A percentile compares a stretch with the other conserved stretches of the same genome.
Evolutionary conservation across 2,113 vertebrate genomes (phyloP).

Genomic region (Calidris pugnax): DNA sequence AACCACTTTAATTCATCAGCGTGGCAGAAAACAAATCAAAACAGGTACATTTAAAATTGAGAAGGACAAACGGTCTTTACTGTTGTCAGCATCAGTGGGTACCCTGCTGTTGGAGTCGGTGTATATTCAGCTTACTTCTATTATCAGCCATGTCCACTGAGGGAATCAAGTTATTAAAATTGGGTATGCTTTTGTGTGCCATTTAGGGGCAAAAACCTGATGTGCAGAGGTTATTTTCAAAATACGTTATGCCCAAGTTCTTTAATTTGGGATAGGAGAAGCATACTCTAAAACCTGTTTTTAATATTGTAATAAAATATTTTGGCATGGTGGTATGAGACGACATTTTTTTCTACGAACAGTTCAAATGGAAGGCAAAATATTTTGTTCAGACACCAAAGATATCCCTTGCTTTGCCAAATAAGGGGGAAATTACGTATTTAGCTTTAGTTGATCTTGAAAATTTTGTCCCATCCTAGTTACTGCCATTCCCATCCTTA

Average conservation of each 20-base stretch:
- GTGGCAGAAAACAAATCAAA: neutral
- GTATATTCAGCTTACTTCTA: neutral
- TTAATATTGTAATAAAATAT: neutral
- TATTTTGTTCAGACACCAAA: neutral
- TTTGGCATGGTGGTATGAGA: neutral
- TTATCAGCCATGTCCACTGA: neutral
- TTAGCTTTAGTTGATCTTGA: neutral
- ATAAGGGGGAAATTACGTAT: neutral
- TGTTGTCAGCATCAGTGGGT: neutral
- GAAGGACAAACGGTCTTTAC: neutral
- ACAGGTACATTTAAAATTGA: neutral
- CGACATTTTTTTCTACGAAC: neutral
- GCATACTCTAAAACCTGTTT: neutral
- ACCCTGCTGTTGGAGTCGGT: neutral
- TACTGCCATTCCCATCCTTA: neutral
- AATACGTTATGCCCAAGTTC: neutral
- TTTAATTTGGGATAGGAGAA: neutral
- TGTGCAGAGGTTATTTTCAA: neutral
- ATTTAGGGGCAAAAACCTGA: neutral
- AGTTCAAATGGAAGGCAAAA: neutral
- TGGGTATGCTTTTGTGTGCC: neutral
- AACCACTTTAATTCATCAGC: neutral
- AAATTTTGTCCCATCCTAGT: neutral
- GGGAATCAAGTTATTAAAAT: neutral
- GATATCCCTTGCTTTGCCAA: neutral